A percentile compares a stretch with the other conserved stretches of the same genome.
Evolutionary conservation across 2,113 vertebrate species (phyloP).

Genomic region (Emydocephalus ijimae): DNA sequence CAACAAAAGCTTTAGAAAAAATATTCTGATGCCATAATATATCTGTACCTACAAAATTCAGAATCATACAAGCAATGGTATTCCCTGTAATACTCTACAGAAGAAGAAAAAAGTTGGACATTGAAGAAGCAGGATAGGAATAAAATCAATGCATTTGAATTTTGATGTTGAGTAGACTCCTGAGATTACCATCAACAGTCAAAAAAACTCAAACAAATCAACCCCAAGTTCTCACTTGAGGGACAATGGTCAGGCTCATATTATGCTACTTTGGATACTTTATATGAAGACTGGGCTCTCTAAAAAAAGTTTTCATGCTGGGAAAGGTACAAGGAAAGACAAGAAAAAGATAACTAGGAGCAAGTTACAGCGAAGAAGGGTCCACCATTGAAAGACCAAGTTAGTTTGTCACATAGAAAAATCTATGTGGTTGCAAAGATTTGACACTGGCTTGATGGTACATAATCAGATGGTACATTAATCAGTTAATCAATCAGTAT

Average conservation of each 20-base stretch:
- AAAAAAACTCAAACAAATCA: neutral
- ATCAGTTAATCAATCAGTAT: neutral
- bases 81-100: neutral
- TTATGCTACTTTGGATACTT: neutral
- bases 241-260: neutral
- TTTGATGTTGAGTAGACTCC: neutral
- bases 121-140: neutral
- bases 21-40: neutral
- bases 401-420: neutral
- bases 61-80: neutral
- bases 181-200: neutral
- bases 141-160: neutral
- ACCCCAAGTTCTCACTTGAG: neutral
- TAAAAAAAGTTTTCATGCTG: neutral
- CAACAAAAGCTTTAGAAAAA: neutral
- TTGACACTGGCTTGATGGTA: neutral
- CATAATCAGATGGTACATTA: neutral
- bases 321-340: neutral
- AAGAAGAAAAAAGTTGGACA: neutral
- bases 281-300: neutral
- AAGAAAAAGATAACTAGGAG: neutral
- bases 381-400: neutral
- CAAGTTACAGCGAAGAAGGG: neutral
- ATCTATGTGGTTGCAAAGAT: neutral
- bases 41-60: neutral